Percentiles rank a stretch among this genome's conserved stretches.
Evolutionary conservation across 2,888 invertebrate species (phyloP).

Genomic region (Caenorhabditis plicata): DNA sequence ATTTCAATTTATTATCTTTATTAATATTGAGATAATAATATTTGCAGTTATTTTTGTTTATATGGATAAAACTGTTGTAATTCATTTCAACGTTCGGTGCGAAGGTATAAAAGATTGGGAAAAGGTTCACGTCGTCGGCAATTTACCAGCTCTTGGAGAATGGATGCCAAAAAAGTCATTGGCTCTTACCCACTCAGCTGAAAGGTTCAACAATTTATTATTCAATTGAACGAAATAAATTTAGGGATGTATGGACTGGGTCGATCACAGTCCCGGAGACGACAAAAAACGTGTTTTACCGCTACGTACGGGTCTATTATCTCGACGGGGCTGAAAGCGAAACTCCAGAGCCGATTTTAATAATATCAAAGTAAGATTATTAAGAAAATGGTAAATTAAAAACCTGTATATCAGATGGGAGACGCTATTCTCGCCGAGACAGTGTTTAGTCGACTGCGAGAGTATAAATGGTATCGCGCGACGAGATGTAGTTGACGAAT

Average conservation of each 20-base stretch:
- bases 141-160: slow-evolving; percentile 32
- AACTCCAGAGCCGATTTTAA: slow-evolving; percentile 11
- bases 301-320: slow-evolving; percentile 18
- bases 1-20: neutral
- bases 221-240: neutral
- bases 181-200: slow-evolving; percentile 6
- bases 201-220: slow-evolving; percentile 1
- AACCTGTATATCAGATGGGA: slow-evolving; percentile 31
- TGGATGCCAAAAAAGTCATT: slow-evolving; percentile 39
- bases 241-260: slow-evolving; percentile 5
- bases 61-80: slow-evolving; percentile 25
- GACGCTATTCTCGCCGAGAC: slow-evolving; percentile 23
- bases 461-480: slow-evolving; percentile 12
- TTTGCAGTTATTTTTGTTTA: slow-evolving; percentile 16
- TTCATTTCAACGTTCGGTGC: slow-evolving; percentile 38
- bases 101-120: slow-evolving; percentile 41
- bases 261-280: slow-evolving; percentile 8
- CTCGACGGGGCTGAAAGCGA: slow-evolving; percentile 22
- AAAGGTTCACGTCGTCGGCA: slow-evolving; percentile 42
- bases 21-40: neutral
- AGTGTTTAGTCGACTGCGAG: slow-evolving; percentile 24
- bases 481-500: slow-evolving; percentile 27
- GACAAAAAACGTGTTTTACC: slow-evolving; percentile 12
- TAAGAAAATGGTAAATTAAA: neutral
- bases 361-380: slow-evolving; percentile 20